Evolutionary conservation across 2,113 vertebrate species (phyloP).

Genomic region (Cryptoleucopteryx plumbea): DNA sequence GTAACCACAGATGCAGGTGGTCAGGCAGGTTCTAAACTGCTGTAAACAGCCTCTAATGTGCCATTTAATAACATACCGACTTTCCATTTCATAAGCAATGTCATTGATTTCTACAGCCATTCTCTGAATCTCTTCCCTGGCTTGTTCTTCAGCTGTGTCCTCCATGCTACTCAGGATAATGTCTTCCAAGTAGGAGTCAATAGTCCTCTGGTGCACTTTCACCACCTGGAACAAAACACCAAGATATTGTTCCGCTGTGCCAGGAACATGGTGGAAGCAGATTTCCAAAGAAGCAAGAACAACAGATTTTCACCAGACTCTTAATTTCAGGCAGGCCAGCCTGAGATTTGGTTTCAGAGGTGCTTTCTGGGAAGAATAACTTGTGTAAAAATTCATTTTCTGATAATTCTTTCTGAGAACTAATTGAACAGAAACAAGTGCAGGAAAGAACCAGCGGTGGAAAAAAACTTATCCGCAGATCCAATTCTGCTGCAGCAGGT

Average conservation of each 20-base stretch:
- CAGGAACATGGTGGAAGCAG: neutral
- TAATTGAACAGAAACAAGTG: neutral
- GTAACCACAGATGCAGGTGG: neutral
- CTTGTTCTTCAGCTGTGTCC: conserved; percentile 82
- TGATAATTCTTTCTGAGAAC: neutral
- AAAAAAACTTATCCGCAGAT: neutral
- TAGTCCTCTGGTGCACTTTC: conserved; percentile 84
- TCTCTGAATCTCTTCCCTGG: conserved; percentile 83
- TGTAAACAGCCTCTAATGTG: neutral
- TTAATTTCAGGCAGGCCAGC: neutral
- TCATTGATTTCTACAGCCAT: conserved; percentile 85
- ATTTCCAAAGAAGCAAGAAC: neutral
- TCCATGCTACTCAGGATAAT: conserved; percentile 79
- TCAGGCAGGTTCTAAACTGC: neutral
- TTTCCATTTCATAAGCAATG: conserved; percentile 83
- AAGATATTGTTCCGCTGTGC: neutral
- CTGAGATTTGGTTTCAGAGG: neutral
- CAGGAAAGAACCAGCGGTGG: neutral
- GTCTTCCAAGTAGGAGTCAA: conserved; percentile 91
- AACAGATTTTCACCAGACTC: neutral
- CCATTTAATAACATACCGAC: conserved; percentile 66
- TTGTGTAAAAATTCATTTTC: neutral
- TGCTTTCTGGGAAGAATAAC: neutral
- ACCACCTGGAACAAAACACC: conserved; percentile 76
- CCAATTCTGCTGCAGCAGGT: neutral